phyloP scores from a whole-genome alignment of 2,888 invertebrate species.

The Papilio elwesi region DNA sequence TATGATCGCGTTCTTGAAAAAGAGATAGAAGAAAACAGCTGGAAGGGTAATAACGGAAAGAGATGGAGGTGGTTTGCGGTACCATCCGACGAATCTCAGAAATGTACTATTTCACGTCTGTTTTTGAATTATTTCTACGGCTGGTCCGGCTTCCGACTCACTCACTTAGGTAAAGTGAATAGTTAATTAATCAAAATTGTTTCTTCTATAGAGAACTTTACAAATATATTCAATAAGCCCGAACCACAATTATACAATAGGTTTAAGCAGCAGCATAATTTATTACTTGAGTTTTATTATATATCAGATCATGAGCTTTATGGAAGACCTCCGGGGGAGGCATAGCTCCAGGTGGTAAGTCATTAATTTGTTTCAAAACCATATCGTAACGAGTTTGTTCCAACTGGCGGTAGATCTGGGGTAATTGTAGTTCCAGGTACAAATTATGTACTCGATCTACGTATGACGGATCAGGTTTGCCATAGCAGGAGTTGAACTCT shows the following conservation, averaged over 20 bases:
- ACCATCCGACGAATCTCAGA: too few relatives aligned
- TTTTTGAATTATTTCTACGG: not conserved
- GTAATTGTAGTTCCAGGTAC: constrained; percentile 86
- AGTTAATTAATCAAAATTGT: too few relatives aligned
- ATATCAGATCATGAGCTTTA: constrained; percentile 30
- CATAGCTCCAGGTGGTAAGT: constrained; percentile 22
- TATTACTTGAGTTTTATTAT: constrained; percentile 28
- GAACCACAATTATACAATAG: too few relatives aligned
- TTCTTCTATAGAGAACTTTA: too few relatives aligned
- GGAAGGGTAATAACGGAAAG: too few relatives aligned
- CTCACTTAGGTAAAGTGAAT: too few relatives aligned
- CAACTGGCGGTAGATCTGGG: constrained; percentile 87
- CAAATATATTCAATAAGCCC: too few relatives aligned
- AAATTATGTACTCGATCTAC: constrained; percentile 73
- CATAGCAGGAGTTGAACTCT: constrained; percentile 87
- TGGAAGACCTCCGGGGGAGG: constrained; percentile 21
- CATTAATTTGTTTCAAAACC: constrained; percentile 50
- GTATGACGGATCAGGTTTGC: constrained; percentile 85
- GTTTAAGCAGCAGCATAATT: constrained; percentile 4
- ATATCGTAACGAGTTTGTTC: constrained; percentile 89
- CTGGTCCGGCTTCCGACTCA: too few relatives aligned
- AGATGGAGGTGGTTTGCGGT: too few relatives aligned
- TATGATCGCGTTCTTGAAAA: too few relatives aligned
- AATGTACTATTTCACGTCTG: too few relatives aligned
- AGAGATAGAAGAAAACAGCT: too few relatives aligned